Evolutionary conservation across 2,113 vertebrate genomes (phyloP).

Genomic region (Leptosomus discolor): DNA sequence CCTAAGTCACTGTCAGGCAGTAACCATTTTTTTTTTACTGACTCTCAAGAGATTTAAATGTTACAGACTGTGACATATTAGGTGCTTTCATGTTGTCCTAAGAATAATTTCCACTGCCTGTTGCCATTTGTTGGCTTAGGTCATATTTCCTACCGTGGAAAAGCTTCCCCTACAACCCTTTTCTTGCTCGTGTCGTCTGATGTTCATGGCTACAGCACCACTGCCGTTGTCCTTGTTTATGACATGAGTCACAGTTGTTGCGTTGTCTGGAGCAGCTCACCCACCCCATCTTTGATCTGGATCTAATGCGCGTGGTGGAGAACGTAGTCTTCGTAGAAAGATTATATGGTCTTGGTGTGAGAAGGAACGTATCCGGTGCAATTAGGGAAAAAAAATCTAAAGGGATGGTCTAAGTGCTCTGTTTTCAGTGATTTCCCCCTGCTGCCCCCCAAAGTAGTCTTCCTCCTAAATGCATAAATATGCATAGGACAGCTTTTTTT

Average conservation of each 20-base stretch:
- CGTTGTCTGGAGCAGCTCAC: neutral
- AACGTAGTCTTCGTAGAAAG: neutral
- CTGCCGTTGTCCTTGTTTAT: neutral
- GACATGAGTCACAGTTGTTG: neutral
- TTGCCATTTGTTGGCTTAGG: neutral
- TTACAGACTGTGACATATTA: neutral
- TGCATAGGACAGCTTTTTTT: neutral
- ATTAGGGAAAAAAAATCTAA: neutral
- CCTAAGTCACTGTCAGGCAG: neutral
- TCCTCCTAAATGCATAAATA: neutral
- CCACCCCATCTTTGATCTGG: neutral
- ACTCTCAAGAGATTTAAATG: neutral
- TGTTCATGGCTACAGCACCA: neutral
- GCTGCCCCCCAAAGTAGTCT: rapidly evolving
- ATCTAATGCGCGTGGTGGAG: neutral
- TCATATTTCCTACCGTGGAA: neutral
- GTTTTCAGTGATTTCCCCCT: neutral
- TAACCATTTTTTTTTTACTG: neutral
- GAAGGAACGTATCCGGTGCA: neutral
- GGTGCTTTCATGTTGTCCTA: neutral
- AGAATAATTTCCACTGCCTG: neutral
- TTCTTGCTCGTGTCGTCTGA: neutral
- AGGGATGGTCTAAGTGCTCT: neutral
- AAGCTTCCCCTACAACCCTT: neutral
- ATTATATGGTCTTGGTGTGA: neutral